Conservation (phyloP, 2,113 vertebrate genomes). For the Pomatorhinus ruficollis region DNA sequence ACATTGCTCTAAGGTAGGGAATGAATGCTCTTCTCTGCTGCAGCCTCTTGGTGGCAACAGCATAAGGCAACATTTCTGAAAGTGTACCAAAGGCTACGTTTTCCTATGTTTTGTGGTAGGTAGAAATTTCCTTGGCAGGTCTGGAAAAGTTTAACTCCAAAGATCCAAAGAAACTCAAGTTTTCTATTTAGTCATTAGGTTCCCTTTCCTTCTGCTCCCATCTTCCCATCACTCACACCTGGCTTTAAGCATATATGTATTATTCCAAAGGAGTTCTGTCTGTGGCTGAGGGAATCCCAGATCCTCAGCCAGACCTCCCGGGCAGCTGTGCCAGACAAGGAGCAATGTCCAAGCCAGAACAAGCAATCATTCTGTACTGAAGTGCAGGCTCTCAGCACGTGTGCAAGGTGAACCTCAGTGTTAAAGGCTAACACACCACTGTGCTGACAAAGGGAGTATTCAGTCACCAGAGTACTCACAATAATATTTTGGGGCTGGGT, state of each 20-base stretch:
- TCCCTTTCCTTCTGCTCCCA: neutral
- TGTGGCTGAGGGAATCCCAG: neutral
- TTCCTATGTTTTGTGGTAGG: neutral
- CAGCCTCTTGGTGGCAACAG: slow-evolving; percentile 19
- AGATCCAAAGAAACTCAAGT: neutral
- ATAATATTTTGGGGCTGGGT: neutral
- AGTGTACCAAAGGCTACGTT: neutral
- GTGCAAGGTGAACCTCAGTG: neutral
- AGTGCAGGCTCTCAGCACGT: neutral
- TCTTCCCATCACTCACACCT: neutral
- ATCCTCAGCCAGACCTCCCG: neutral
- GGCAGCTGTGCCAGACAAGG: neutral
- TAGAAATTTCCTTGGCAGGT: neutral
- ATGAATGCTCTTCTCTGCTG: neutral
- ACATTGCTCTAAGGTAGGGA: neutral
- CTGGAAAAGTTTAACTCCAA: neutral
- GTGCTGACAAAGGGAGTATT: neutral
- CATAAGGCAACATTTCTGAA: neutral
- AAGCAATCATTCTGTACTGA: neutral
- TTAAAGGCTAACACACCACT: neutral
- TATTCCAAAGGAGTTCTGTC: neutral
- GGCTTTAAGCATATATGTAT: neutral
- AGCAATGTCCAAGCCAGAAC: neutral
- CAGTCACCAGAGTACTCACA: neutral
- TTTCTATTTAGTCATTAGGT: neutral